Conservation (phyloP, 2,888 invertebrate species). For the Baronia brevicornis region DNA sequence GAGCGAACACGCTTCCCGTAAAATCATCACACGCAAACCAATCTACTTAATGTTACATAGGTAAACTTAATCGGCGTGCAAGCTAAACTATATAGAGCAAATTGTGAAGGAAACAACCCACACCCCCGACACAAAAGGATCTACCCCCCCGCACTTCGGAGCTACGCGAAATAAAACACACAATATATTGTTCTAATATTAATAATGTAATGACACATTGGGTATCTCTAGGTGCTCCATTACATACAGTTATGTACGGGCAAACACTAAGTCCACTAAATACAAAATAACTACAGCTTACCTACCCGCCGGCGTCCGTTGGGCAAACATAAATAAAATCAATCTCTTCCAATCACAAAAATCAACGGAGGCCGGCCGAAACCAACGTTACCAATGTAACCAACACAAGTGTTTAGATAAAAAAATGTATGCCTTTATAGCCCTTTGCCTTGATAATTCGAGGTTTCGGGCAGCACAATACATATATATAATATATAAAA, state of each 20-base stretch:
- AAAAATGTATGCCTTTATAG: constrained; percentile 20
- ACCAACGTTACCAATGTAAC: constrained; percentile 50
- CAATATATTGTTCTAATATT: constrained; percentile 63
- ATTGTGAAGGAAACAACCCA: constrained; percentile 29
- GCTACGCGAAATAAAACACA: constrained; percentile 67
- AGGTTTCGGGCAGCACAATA: constrained; percentile 4
- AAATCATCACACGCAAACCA: constrained; percentile 31
- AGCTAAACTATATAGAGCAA: constrained; percentile 32
- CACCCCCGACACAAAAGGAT: constrained; percentile 45
- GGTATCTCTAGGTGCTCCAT: constrained; percentile 64
- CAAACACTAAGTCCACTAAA: constrained; percentile 53
- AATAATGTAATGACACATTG: constrained; percentile 71
- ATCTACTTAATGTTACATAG: constrained; percentile 26
- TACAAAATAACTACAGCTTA: constrained; percentile 50
- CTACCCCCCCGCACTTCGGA: constrained; percentile 43
- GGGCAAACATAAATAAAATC: constrained; percentile 21
- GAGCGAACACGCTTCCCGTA: constrained; percentile 20
- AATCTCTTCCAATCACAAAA: constrained; percentile 20
- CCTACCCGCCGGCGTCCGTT: constrained; percentile 45
- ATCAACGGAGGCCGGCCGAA: constrained; percentile 34
- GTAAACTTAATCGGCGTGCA: constrained; percentile 41
- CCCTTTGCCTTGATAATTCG: neutral
- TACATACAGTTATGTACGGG: constrained; percentile 55
- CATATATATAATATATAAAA: constrained; percentile 38
- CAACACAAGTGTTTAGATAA: constrained; percentile 43